These are phyloP conservation scores for Sapayoa aenigma DNA, from an alignment of 2,113 vertebrate species.

Conservation along the genomic window DNA sequence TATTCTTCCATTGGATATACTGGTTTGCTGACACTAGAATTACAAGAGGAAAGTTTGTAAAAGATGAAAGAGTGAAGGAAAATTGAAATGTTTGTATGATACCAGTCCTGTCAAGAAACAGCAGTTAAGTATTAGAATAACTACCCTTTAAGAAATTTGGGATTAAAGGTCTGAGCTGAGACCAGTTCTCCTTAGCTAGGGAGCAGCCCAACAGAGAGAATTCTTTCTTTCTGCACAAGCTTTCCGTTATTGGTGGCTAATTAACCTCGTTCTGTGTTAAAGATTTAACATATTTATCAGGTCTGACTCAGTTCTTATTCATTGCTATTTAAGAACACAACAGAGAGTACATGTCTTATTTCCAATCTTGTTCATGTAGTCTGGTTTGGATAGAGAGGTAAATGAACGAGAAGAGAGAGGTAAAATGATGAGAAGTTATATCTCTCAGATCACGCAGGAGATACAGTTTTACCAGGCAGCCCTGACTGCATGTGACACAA, in stretches of 20 bases:
- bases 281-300: constrained; percentile 4
- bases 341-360: not conserved
- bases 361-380: not conserved
- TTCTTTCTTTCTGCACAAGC: not conserved
- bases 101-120: not conserved
- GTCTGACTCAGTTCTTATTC: constrained; percentile 47
- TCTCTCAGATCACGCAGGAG: not conserved
- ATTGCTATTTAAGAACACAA: not conserved
- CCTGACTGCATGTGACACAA: not conserved
- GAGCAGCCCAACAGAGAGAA: not conserved
- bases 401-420: too few relatives aligned
- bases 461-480: not conserved
- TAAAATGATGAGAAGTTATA: not conserved
- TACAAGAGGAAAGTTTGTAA: not conserved
- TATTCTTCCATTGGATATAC: not conserved
- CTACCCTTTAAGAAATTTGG: not conserved
- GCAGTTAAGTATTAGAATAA: not conserved
- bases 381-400: not conserved
- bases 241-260: not conserved
- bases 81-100: not conserved
- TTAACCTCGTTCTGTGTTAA: not conserved
- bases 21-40: not conserved
- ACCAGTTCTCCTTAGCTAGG: not conserved
- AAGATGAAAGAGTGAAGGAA: not conserved
- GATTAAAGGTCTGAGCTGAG: not conserved